phyloP scores from a whole-genome alignment of 2,888 invertebrate species.

The Folsomia candida region DNA sequence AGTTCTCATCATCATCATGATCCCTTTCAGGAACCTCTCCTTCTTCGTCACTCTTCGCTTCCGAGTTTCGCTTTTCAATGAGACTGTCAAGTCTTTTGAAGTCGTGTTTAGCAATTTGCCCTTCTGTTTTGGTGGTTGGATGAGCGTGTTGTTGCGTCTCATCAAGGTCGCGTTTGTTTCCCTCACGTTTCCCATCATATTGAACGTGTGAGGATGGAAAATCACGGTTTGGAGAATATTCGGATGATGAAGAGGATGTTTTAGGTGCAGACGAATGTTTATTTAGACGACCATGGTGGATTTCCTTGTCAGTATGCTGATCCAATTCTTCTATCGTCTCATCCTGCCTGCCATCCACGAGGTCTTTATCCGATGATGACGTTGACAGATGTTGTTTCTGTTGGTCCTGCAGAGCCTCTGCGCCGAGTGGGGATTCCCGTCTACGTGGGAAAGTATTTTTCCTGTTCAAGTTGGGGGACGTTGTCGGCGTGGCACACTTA shows the following conservation, averaged over 20 bases:
- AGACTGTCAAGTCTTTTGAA: conserved; percentile 48
- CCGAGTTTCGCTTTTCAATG: conserved; percentile 42
- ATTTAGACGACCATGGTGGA: background rate
- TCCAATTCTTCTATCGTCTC: background rate
- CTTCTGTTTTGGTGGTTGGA: background rate
- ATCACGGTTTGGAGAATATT: background rate
- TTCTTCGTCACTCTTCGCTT: conserved; percentile 10
- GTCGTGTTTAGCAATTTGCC: conserved; percentile 35
- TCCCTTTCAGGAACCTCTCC: background rate
- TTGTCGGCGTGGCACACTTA: conserved; percentile 35
- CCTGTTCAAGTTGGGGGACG: background rate
- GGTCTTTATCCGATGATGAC: too few relatives aligned
- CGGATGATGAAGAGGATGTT: background rate
- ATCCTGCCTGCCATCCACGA: too few relatives aligned
- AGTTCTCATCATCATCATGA: background rate
- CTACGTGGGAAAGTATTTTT: background rate
- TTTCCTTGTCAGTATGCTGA: background rate
- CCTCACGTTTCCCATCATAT: background rate
- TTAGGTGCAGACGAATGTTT: background rate
- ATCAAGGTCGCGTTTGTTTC: background rate
- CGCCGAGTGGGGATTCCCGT: background rate
- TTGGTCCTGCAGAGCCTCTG: background rate
- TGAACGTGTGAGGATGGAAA: background rate
- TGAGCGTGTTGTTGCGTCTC: background rate
- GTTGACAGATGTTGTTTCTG: background rate